These are phyloP conservation scores for Apeltes quadracus DNA, from an alignment of 2,113 vertebrate species.

Conservation along the genomic window DNA sequence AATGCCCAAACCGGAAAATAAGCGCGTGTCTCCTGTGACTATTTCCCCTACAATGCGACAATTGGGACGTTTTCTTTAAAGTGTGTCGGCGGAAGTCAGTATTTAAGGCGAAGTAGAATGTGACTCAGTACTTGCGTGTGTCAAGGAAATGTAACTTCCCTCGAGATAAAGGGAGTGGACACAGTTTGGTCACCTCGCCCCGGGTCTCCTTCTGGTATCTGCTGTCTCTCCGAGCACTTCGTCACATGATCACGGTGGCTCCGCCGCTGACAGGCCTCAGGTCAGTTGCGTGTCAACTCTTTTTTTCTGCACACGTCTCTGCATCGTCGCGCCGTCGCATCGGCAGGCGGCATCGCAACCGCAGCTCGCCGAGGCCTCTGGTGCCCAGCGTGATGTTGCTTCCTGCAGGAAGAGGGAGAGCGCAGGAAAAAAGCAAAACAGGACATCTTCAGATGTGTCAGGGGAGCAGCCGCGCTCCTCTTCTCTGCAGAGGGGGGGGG, in stretches of 20 bases:
- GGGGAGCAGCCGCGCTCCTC: constrained; percentile 79
- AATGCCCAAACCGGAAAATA: background rate
- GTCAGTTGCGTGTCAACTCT: constrained; percentile 13
- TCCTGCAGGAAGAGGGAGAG: constrained; percentile 84
- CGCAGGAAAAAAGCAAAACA: constrained; percentile 83
- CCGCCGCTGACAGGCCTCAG: background rate
- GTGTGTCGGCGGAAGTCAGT: background rate
- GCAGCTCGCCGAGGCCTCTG: constrained; percentile 44
- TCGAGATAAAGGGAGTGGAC: background rate
- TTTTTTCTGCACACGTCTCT: constrained; percentile 21
- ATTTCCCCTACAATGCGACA: no score
- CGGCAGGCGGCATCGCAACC: constrained; percentile 29
- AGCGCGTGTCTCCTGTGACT: no score
- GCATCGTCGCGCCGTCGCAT: constrained; percentile 24
- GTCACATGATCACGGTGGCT: constrained; percentile 5
- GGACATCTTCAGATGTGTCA: constrained; percentile 82
- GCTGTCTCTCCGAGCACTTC: no score
- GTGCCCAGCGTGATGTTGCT: constrained; percentile 77
- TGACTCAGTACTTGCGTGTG: background rate
- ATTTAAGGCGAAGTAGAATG: background rate
- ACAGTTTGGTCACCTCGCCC: background rate
- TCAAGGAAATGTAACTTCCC: background rate
- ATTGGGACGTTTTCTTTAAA: no score
- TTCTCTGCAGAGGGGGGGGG: constrained; percentile 80
- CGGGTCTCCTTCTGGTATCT: background rate